Evolutionary conservation across 2,888 invertebrate genomes (phyloP), one percentile per base, ranked within the genome.

Genomic region (Heliconius hortense): DNA sequence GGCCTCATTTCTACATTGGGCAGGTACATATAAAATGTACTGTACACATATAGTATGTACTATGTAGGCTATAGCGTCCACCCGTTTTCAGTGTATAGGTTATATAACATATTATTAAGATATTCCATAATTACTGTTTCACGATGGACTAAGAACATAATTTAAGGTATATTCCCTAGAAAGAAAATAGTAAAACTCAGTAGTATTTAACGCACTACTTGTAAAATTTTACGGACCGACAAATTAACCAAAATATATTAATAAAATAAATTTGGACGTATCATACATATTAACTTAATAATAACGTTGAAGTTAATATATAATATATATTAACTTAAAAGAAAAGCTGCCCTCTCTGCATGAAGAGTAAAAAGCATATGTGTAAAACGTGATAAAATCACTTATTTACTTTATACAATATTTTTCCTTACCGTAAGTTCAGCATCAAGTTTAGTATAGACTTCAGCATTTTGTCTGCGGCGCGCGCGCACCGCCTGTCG

Each of bases 401-500:
- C 13, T 56, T 56, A n/a, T 10, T n/a, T 24, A 24, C 4, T 59
- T 35, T 7, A 39, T 43, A 24, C 7, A 39, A 66, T 2, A 24
- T 15, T 53, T 24, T 70, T 48, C 85, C 92, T 86, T 53, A 93
- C 92, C 81, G 88, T 82, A 69, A 86, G 79, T 66, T 90, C 90
- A 63, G 86, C 85, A 71, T 93, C 92, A 0, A 91, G 78, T 73
- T 91, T 92, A 53, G 87, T 78, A 81, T 91, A 92, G 4, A 91
- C 84, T 79, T 90, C 89, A 28, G 82, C 80, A 73, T 88, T 86
- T 82, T 39, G 89, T 80, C 79, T 86, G 79, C 82, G 79, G 72
- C 90, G 89, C 73, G 89, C 83, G 79, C 90, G 88, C 83, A 91
- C 87, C 26, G 90, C 90, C 78, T 91, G 92, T 48, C 93, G 84